Evolutionary conservation across 2,888 invertebrate species (phyloP).

Genomic region (Prostheceraeus crozeri): DNA sequence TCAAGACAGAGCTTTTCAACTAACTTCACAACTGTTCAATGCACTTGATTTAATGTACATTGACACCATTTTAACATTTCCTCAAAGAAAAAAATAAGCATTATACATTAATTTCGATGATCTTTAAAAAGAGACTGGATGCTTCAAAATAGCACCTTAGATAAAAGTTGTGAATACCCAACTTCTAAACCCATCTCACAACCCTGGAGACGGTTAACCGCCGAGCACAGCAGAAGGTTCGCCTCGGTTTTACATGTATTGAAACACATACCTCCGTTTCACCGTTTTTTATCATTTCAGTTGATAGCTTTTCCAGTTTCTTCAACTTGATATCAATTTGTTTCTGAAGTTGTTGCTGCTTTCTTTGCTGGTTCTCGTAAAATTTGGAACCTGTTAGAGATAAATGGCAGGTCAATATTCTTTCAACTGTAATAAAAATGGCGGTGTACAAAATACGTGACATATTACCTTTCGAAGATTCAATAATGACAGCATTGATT

Average conservation of each 20-base stretch:
- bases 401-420: too few species aligned
- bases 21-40: too few species aligned
- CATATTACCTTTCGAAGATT: conserved; percentile 57
- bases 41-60: too few species aligned
- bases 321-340: conserved; percentile 55
- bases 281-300: conserved; percentile 49
- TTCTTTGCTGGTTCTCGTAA: conserved; percentile 60
- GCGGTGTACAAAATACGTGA: neutral
- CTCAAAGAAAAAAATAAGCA: too few species aligned
- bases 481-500: conserved; percentile 55
- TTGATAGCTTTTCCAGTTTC: conserved; percentile 46
- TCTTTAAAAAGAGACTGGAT: too few species aligned
- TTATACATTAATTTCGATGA: too few species aligned
- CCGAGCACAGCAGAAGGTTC: neutral
- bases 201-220: neutral
- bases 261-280: conserved; percentile 43
- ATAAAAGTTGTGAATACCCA: too few species aligned
- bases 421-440: neutral
- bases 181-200: too few species aligned
- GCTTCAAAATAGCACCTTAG: too few species aligned
- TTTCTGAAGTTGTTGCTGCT: conserved; percentile 58
- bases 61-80: too few species aligned
- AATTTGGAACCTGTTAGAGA: conserved; percentile 61
- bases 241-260: conserved; percentile 24
- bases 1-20: too few species aligned